phyloP scores from a whole-genome alignment of 2,797 vertebrate genomes.

The Gymnoscopelus braueri region DNA sequence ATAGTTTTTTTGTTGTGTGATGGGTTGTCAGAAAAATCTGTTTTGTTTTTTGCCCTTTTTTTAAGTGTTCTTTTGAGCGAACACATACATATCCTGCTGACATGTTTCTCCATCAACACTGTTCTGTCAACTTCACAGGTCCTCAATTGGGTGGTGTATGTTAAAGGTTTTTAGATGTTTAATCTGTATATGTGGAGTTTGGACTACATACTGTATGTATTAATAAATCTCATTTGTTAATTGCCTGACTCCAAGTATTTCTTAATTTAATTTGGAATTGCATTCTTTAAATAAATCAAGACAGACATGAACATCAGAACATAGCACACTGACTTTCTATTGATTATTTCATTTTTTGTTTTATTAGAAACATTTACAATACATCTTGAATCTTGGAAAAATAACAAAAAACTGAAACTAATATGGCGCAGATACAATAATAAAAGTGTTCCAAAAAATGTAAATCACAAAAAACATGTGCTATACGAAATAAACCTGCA shows the following conservation, averaged over 20 bases:
- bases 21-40: too few relatives aligned
- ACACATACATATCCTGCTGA: constrained; percentile 60
- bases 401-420: constrained; percentile 86
- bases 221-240: constrained; percentile 79
- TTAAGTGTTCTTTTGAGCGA: constrained; percentile 53
- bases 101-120: constrained; percentile 58
- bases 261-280: constrained; percentile 6
- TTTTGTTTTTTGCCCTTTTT: too few relatives aligned
- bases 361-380: constrained; percentile 92
- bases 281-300: background rate
- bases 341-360: constrained; percentile 82
- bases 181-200: constrained; percentile 78
- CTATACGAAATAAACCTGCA: constrained; percentile 85
- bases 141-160: constrained; percentile 67
- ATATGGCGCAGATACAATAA: constrained; percentile 87
- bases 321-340: constrained; percentile 11
- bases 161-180: constrained; percentile 66
- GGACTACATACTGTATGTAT: constrained; percentile 64
- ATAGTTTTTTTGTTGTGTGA: too few relatives aligned
- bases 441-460: constrained; percentile 83
- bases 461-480: constrained; percentile 84
- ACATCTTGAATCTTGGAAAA: constrained; percentile 86
- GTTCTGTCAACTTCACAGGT: constrained; percentile 57
- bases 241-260: constrained; percentile 51
- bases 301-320: constrained; percentile 6